Evolutionary conservation across 2,113 vertebrate genomes (phyloP), one percentile per base, ranked within the genome.

Genomic region (Bos taurus): DNA sequence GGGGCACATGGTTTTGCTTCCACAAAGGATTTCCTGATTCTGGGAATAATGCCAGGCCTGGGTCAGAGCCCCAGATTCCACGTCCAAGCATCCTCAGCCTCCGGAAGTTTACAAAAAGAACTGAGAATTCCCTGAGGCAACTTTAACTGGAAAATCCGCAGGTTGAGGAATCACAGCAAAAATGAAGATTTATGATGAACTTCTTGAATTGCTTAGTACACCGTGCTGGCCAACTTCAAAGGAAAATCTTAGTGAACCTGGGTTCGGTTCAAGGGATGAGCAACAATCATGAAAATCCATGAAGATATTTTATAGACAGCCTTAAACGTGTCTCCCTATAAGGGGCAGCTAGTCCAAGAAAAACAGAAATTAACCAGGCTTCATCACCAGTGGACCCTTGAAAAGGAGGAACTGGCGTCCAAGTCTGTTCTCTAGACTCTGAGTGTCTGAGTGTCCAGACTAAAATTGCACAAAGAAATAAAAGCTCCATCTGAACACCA

Each of bases 301-400:
- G 43, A 88, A 46, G 62, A 40, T 91, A 50, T 89, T 88, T 92
- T 74, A 80, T n/a, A 91, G 9, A 83, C 4, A 36, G 26, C 2
- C 14, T 54, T 62, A 77, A 60, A 90, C 50, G 40, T 83, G 17
- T 56, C 23, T 82, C 86, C 67, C 43, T 60, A n/a, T 60, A 89
- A 60, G 54, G 33, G 7, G 3, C 9, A 64, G 33, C 36, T 50
- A 77, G 62, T 86, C 74, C 30, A 92, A 96, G 56, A 54, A 78
- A 96, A 90, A 80, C 23, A 60, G 94, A 92, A 93, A 85, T 25
- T 46, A 54, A 90, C 88, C 64, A 57, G 36, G 80, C 64, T 95
- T 67, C 54, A 21, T 84, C 46, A n/a, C 92, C 60, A 83, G 78
- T 62, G 85, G 88, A 93, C 60, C 50, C 12, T 91, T 87, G n/a